Base-by-base conservation (phyloP, 1,140 invertebrate species). In the Luehdorfia chinensis region DNA sequence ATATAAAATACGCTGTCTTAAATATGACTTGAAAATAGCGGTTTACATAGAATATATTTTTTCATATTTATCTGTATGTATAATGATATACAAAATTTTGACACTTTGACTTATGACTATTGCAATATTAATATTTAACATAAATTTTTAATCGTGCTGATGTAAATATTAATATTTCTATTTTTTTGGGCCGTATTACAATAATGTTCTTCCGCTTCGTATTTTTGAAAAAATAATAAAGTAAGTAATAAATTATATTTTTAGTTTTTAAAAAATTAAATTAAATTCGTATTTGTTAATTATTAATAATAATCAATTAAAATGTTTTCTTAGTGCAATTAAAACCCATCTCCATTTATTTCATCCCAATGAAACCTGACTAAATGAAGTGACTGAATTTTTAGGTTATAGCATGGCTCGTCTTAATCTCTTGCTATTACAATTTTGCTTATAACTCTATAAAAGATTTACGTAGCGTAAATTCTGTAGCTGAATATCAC, bases 91-190 rank as follows among this genome's bases (percentile, higher is more conserved):
- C n/a, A 37, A 66, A 66, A 57, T 65, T 68, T 67, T 66, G 62
- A 74, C 69, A 75, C 66, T 64, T 67, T 45, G 51, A 79, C 74
- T 78, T 79, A 76, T 75, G 73, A 78, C 66, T 66, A 50, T 66
- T 63, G 78, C 75, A 79, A 83, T 78, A 78, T 72, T 67, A 66
- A 69, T 68, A 54, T 61, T 60, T 66, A 69, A 53, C 36, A 32
- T 73, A 56, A 55, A 32, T 45, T 56, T 59, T 54, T 50, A 44
- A 51, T 47, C 55, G 45, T 56, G 50, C 60, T 57, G 32, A 12
- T 65, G 63, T 66, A 66, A 55, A 65, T 60, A 59, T 32, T 56
- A 50, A 62, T 52, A 59, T 54, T 56, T 55, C 33, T 57, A 54
- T 55, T 61, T 59, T 63, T 64, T 51, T 39, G 48, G 43, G 39